Base-by-base conservation (phyloP, 2,888 invertebrate species). In the Drosophila neotestacea region DNA sequence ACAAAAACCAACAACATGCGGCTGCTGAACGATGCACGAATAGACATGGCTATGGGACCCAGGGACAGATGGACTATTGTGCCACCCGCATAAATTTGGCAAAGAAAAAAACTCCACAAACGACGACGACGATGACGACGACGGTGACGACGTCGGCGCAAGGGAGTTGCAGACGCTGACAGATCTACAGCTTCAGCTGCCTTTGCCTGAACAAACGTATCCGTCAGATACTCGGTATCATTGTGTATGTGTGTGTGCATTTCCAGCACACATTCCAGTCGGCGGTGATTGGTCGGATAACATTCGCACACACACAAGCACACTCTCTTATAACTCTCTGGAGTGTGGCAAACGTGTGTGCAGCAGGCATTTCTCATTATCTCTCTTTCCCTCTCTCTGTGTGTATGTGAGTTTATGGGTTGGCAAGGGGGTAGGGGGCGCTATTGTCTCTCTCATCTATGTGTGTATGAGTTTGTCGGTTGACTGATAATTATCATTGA, bases 61-160 rank as follows among this genome's bases (percentile, higher is more conserved):
- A 50, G 58, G 66, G 70, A 65, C 51, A 16, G 44, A 64, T 66
- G 65, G 54, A 70, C 30, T 38, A 55, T 42, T 38, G 30, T 61
- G 81, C 55, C 91, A 90, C 88, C 90, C 88, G 88, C 88, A 88
- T 88, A 87, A 87, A 68, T 89, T 86, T 88, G 76, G 76, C 77
- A 88, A 60, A 22, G 3, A 22, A 32, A 32, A 32, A 61, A 61
- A 51, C 90, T 87, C 82, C 89, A 77, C 78, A 68, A 73, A 47
- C 56, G 70, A 54, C 58, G 22, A 41, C 62, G 64, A 38, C 61
- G 22, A 64, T 69, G 78, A 73, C 79, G 70, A n/a, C n/a, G n/a
- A n/a, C n/a, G n/a, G n/a, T n/a, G n/a, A n/a, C n/a, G n/a, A n/a
- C n/a, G n/a, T n/a, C n/a, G n/a, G n/a, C n/a, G n/a, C n/a, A n/a